Evolutionary conservation across 2,888 invertebrate species (phyloP), one percentile per base, ranked within the genome.

Genomic region (Acheta domesticus): DNA sequence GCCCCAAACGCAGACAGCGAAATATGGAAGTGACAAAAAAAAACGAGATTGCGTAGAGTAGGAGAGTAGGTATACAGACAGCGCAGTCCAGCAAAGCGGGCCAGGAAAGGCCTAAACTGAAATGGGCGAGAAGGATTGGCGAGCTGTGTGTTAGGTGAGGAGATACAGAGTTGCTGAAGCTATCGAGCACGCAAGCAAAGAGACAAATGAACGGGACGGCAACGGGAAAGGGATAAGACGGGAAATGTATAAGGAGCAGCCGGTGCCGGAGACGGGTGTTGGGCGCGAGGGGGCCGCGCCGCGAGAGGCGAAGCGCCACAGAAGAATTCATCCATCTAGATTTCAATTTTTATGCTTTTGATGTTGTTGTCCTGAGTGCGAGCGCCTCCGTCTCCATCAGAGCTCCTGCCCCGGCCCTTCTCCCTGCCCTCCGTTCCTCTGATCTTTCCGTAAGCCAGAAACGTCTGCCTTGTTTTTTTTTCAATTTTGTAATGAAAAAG

Each of bases 291-390:
- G 36, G 36, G 62, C 1, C 62, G 14, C n/a, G n/a, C 14, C 16
- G 16, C 75, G 23, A 23, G 23, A 23, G 23, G 23, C 23, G 23
- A 23, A 23, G 23, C n/a, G n/a, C 62, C 62, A 62, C 75, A 20
- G 49, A 76, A 76, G 76, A 80, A 80, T 79, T 79, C 79, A 79
- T 79, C 80, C 77, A 80, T 80, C 77, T 48, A 78, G 80, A 76
- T 78, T 78, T 81, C 81, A 81, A 81, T 81, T 78, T 81, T 81
- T 79, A 78, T 79, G 78, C 81, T 79, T 79, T 79, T 79, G 79
- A 81, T 79, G 81, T 81, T 79, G 48, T 79, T 77, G 21, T 74
- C 36, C 50, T 62, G 36, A 36, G 36, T 36, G 49, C 78, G 48
- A 20, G 48, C 49, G 19, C 21, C 78, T 23, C 11, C 1, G 8